Conservation (phyloP, 2,888 invertebrate genomes). For the Drosophila kambysellisi region DNA sequence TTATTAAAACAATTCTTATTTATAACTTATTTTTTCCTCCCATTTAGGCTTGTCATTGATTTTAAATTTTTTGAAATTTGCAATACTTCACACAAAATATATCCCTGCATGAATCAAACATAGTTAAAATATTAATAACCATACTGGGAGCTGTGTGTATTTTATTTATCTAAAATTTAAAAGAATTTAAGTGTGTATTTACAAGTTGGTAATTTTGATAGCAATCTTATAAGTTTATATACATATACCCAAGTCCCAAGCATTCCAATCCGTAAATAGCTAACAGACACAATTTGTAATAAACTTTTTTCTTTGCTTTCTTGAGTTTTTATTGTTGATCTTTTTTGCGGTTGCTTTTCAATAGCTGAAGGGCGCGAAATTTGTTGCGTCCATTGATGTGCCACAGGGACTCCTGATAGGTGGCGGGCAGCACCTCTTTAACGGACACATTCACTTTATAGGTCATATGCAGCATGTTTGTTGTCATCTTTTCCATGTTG, state of each 20-base stretch:
- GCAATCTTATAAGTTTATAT: background rate
- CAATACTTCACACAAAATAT: background rate
- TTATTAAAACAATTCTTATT: constrained; percentile 16
- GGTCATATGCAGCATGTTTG: constrained; percentile 90
- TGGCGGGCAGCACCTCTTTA: constrained; percentile 83
- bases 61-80: background rate
- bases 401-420: constrained; percentile 50
- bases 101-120: background rate
- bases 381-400: constrained; percentile 42
- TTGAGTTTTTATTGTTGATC: background rate
- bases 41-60: background rate
- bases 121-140: background rate
- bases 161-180: background rate
- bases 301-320: background rate
- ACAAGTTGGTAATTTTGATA: background rate
- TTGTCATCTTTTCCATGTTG: constrained; percentile 86
- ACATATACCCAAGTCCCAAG: background rate
- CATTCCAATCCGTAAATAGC: background rate
- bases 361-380: constrained; percentile 19
- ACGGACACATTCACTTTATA: constrained; percentile 86
- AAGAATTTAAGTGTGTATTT: background rate
- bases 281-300: background rate
- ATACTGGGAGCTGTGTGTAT: background rate
- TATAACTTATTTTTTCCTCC: background rate
- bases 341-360: constrained; percentile 3